Percentiles rank a stretch among this genome's conserved stretches.
These are phyloP conservation scores for Orientallactaga sibirica DNA, from an alignment of 2,797 vertebrate species.

Conservation along the genomic window DNA sequence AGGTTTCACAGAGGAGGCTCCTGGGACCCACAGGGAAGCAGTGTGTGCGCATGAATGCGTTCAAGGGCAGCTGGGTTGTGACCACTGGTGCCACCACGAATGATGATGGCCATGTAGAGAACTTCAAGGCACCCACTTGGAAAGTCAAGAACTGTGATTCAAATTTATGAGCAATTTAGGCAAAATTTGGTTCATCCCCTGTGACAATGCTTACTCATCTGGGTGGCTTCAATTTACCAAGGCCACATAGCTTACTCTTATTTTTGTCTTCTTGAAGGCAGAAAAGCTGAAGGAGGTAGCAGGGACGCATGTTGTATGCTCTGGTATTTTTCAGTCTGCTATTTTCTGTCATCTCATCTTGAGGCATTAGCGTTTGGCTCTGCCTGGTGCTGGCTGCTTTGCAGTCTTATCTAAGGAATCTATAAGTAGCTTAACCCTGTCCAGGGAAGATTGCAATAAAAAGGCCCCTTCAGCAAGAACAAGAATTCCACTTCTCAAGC, in stretches of 20 bases:
- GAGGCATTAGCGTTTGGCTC: slow-evolving; percentile 51
- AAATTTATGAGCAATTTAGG: slow-evolving; percentile 21
- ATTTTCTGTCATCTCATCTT: slow-evolving; percentile 74
- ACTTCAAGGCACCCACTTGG: background rate
- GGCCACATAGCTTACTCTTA: background rate
- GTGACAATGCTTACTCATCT: slow-evolving; percentile 20
- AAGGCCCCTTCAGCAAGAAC: slow-evolving; percentile 73
- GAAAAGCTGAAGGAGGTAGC: slow-evolving; percentile 1
- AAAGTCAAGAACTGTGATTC: slow-evolving; percentile 33
- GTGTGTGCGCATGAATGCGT: background rate
- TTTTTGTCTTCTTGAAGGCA: slow-evolving; percentile 31
- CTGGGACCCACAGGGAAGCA: background rate
- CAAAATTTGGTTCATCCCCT: slow-evolving; percentile 9
- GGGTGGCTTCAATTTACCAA: background rate
- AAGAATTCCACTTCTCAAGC: slow-evolving; percentile 75
- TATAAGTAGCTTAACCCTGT: slow-evolving; percentile 78
- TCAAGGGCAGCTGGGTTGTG: background rate
- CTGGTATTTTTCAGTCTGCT: slow-evolving; percentile 10
- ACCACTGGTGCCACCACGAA: background rate
- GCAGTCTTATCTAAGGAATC: slow-evolving; percentile 84
- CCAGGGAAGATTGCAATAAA: slow-evolving; percentile 25
- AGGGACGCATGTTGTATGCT: slow-evolving; percentile 54
- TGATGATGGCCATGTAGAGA: background rate
- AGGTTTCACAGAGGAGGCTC: background rate
- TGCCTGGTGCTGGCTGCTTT: slow-evolving; percentile 57